Evolutionary conservation across 2,797 vertebrate species (phyloP).

Genomic region (Lemur catta): DNA sequence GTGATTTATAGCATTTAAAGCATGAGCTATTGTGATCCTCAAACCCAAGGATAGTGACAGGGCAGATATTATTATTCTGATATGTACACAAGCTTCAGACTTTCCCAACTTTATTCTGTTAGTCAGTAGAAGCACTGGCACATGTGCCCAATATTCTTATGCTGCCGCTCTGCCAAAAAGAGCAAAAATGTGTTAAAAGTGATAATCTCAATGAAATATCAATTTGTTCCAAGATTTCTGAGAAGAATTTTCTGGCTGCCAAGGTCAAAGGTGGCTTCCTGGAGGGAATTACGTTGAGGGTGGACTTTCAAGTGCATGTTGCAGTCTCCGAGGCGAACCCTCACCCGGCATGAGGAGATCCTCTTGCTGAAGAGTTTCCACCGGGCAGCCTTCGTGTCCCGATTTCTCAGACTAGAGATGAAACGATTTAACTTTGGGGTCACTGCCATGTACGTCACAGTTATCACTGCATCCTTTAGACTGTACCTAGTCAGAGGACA

Average conservation of each 20-base stretch:
- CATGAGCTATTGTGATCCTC: background rate
- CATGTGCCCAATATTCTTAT: background rate
- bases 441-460: slow-evolving; percentile 49
- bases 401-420: slow-evolving; percentile 62
- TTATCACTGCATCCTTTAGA: slow-evolving; percentile 34
- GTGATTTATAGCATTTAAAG: background rate
- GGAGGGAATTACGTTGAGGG: background rate
- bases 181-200: background rate
- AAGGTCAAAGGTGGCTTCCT: background rate
- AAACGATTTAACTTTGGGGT: slow-evolving; percentile 62
- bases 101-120: background rate
- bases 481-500: background rate
- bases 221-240: background rate
- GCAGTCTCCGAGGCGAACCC: background rate
- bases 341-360: background rate
- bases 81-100: background rate
- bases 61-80: background rate
- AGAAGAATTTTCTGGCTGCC: background rate
- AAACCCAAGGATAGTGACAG: background rate
- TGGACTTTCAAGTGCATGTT: background rate
- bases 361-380: background rate
- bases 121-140: background rate
- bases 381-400: slow-evolving; percentile 9
- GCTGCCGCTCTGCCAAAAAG: background rate
- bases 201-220: background rate